Percentiles rank a stretch among this genome's conserved stretches.
phyloP scores from a whole-genome alignment of 2,113 vertebrate species.

The Brachyhypopomus gauderio region DNA sequence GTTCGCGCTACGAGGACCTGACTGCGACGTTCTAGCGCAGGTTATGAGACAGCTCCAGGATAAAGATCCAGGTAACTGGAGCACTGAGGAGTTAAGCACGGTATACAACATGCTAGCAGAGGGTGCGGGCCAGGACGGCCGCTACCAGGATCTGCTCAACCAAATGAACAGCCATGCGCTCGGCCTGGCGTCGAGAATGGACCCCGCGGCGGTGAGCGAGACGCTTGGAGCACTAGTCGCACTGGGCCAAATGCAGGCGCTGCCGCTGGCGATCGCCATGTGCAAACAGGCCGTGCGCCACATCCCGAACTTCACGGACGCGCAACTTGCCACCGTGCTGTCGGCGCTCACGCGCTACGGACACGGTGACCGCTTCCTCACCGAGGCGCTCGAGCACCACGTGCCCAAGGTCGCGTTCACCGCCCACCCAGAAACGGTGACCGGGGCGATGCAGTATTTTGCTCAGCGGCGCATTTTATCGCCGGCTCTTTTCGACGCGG shows the following conservation, averaged over 20 bases:
- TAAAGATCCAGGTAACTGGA: constrained; percentile 69
- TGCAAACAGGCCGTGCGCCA: constrained; percentile 78
- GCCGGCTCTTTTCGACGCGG: constrained; percentile 75
- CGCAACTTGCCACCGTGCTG: constrained; percentile 79
- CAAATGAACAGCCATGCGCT: constrained; percentile 74
- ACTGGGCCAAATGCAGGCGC: constrained; percentile 75
- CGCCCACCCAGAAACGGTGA: constrained; percentile 74
- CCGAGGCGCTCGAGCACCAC: constrained; percentile 76
- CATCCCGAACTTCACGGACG: constrained; percentile 75
- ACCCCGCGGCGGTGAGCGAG: constrained; percentile 68
- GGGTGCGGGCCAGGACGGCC: constrained; percentile 54
- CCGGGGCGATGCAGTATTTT: constrained; percentile 82
- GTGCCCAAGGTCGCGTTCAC: constrained; percentile 65
- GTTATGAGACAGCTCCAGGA: constrained; percentile 73
- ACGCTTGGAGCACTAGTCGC: constrained; percentile 78
- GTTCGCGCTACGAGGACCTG: constrained; percentile 71
- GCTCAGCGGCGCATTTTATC: constrained; percentile 78
- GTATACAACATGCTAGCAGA: constrained; percentile 79
- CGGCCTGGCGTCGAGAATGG: constrained; percentile 65
- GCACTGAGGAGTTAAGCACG: constrained; percentile 67
- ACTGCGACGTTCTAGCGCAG: constrained; percentile 62
- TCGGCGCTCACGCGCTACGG: constrained; percentile 83
- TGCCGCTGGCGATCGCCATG: constrained; percentile 79
- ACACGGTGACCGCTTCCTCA: constrained; percentile 77
- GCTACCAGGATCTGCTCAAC: constrained; percentile 76